phyloP scores from a whole-genome alignment of 2,113 vertebrate species.

The Prionailurus bengalensis region DNA sequence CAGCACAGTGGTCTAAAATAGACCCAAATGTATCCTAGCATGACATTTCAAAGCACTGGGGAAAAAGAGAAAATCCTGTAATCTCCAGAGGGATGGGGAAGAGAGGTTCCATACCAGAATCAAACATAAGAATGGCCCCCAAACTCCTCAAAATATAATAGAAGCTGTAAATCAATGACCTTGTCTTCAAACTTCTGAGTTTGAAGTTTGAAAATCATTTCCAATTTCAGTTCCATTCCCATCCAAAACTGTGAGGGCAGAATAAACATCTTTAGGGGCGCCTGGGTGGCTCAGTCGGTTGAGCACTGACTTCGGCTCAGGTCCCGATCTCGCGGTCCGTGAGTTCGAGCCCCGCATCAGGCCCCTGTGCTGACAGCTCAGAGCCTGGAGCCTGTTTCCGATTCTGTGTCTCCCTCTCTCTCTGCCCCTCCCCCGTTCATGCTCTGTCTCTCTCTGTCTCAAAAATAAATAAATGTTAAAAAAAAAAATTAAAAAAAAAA shows the following conservation, averaged over 20 bases:
- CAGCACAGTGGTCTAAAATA: not conserved
- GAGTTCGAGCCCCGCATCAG: too few relatives aligned
- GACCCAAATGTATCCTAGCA: not conserved
- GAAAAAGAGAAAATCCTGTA: not conserved
- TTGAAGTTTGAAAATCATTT: not conserved
- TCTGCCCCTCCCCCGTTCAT: too few relatives aligned
- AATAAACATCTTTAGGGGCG: not conserved
- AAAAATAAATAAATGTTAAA: too few relatives aligned
- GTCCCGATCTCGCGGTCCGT: too few relatives aligned
- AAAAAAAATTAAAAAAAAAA: too few relatives aligned
- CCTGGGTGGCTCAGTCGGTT: too few relatives aligned
- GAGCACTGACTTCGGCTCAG: too few relatives aligned
- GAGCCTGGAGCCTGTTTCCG: too few relatives aligned
- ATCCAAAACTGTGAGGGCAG: not conserved
- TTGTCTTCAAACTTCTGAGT: not conserved
- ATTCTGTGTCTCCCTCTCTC: too few relatives aligned
- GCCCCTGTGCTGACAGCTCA: too few relatives aligned
- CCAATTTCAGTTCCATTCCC: not conserved
- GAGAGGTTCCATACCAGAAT: not conserved
- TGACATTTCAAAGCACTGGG: not conserved
- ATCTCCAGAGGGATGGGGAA: not conserved
- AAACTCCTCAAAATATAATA: not conserved
- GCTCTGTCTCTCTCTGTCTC: too few relatives aligned
- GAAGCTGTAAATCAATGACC: not conserved
- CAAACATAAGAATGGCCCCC: constrained; percentile 16